Evolutionary conservation across 53 echinoderm and acorn worm species (phyloP), one percentile per base, ranked within the genome.

Genomic region (Temnopleurus reevesii): DNA sequence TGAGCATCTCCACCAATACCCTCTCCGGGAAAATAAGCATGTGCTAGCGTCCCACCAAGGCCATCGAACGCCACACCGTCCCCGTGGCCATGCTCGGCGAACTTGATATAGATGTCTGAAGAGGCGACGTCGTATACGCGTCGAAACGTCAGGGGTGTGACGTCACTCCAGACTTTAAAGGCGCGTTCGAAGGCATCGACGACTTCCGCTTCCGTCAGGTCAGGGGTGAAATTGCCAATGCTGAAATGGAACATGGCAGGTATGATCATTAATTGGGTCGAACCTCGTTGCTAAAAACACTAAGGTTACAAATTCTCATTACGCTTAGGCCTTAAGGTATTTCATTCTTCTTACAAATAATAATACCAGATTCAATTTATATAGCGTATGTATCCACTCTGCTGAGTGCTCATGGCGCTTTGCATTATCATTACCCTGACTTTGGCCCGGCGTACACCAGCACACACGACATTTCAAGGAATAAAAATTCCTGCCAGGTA

Each of bases 41-140:
- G 99, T 10, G 99, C 99, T 4, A 99, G 91, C 27, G 99, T 99
- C 18, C 99, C 99, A 10, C 99, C 96, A 12, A 84, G 92, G 41
- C 99, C 99, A 53, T 99, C 99, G 28, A 99, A 99, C n/a, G 99
- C 93, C 31, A 93, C 94, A 28, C 94, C 96, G 57, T 99, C 99
- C 5, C 92, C 89, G 53, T 99, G 99, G 15, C 91, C 89, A 35
- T 81, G 90, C 4, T 44, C 44, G 4, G 90, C 59, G 84, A 99
- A 96, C 60, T 91, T 89, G 27, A 99, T 91, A 60, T 93, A 84
- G 44, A 99, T 99, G 71, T 99, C 99, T 17, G 93, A 93, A 18
- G 18, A 41, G 27, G 93, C 93, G 1, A 55, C 31, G 0, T 88
- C 45, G 12, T 43, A 54, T 2, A 91, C 90, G 23, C 83, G 91